A percentile compares a stretch with the other conserved stretches of the same genome.
Evolutionary conservation across 1,140 invertebrate genomes (phyloP).

Genomic region (Camponotus floridanus): DNA sequence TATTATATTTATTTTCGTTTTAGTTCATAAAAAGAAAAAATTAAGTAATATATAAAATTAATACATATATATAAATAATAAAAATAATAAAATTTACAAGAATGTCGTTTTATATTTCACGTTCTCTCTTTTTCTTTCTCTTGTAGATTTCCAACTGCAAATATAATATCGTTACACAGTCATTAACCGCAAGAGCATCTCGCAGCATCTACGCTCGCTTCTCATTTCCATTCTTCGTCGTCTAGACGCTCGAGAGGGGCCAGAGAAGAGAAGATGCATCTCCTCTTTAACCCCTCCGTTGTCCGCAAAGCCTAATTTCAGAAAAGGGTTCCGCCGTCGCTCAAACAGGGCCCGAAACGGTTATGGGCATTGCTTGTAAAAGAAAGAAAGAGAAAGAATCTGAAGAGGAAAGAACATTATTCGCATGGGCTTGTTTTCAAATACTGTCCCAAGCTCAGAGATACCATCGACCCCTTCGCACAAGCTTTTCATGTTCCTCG

Average conservation of each 20-base stretch:
- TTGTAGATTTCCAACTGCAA: constrained; percentile 34
- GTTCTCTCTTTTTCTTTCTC: neutral
- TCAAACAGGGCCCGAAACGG: constrained; percentile 55
- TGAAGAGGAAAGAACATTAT: constrained; percentile 45
- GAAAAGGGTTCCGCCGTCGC: constrained; percentile 57
- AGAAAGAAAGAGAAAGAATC: constrained; percentile 33
- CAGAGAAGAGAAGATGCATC: constrained; percentile 28
- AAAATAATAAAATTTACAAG: neutral
- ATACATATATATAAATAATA: neutral
- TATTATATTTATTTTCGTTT: neutral
- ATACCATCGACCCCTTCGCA: constrained; percentile 64
- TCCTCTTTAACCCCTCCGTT: constrained; percentile 27
- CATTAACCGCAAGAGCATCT: constrained; percentile 32
- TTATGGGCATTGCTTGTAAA: constrained; percentile 4
- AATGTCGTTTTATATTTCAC: neutral
- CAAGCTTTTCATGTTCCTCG: constrained; percentile 66
- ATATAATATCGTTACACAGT: constrained; percentile 37
- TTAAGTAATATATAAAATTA: neutral
- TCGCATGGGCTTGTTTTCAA: constrained; percentile 71
- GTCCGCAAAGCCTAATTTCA: constrained; percentile 66
- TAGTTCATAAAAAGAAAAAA: neutral
- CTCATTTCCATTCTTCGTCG: constrained; percentile 50
- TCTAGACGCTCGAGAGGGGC: constrained; percentile 28
- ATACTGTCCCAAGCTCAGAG: constrained; percentile 59
- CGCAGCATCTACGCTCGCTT: constrained; percentile 13